phyloP scores from a whole-genome alignment of 1,140 invertebrate species.

The Frieseomelitta varia region DNA sequence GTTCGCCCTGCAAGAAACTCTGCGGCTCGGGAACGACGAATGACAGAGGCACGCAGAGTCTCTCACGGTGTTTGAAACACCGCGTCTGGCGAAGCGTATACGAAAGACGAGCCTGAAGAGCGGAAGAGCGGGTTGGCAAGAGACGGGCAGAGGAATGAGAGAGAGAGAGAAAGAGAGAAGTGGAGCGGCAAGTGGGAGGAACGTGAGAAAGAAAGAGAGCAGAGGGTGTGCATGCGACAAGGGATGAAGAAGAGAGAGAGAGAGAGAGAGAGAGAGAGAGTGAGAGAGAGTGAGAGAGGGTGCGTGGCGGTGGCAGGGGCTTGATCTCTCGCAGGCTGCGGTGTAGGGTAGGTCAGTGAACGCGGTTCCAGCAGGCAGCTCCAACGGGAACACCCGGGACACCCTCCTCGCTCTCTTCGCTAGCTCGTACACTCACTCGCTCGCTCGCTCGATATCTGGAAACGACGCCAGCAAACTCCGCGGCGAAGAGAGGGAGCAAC shows the following conservation, averaged over 20 bases:
- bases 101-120: conserved; percentile 3
- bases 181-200: background rate
- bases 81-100: background rate
- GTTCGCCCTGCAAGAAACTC: background rate
- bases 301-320: conserved; percentile 12
- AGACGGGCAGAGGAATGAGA: background rate
- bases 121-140: background rate
- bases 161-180: background rate
- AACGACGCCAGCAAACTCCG: conserved; percentile 46
- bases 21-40: too few relatives aligned
- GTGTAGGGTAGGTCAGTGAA: conserved; percentile 71
- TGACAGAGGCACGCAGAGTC: background rate
- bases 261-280: background rate
- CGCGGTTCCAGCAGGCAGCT: conserved; percentile 64
- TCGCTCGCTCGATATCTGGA: conserved; percentile 71
- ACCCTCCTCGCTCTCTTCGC: conserved; percentile 31
- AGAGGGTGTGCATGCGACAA: too few relatives aligned
- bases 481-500: background rate
- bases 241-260: background rate
- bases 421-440: conserved; percentile 26
- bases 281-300: background rate
- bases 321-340: conserved; percentile 45
- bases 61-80: background rate
- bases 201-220: conserved; percentile 20
- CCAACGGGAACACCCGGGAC: conserved; percentile 65